Conservation (phyloP, 2,888 invertebrate genomes). For the Drosophila anomalata region DNA sequence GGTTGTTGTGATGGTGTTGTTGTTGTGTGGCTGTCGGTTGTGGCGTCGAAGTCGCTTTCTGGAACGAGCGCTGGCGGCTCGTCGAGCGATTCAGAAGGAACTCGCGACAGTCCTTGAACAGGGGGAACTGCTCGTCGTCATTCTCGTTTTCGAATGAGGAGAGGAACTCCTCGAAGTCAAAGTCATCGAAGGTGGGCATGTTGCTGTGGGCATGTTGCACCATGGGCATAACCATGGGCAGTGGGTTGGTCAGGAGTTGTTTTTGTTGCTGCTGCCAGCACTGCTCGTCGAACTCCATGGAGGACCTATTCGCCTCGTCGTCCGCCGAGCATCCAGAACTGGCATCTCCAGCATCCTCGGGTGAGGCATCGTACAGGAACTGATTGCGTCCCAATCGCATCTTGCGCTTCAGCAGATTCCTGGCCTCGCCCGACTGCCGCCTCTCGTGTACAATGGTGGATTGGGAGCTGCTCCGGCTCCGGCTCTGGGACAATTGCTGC, state of each 20-base stretch:
- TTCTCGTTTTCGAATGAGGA: slow-evolving; percentile 87
- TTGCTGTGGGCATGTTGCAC: slow-evolving; percentile 36
- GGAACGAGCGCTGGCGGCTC: slow-evolving; percentile 79
- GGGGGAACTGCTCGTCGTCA: slow-evolving; percentile 85
- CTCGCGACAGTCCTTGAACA: slow-evolving; percentile 84
- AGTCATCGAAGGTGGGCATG: slow-evolving; percentile 86
- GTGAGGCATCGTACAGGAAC: slow-evolving; percentile 83
- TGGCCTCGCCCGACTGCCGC: slow-evolving; percentile 75
- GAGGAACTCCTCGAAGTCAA: slow-evolving; percentile 88
- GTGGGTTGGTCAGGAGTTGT: slow-evolving; percentile 80
- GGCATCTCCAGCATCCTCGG: slow-evolving; percentile 72
- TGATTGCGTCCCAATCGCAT: slow-evolving; percentile 84
- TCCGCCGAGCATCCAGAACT: slow-evolving; percentile 75
- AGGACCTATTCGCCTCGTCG: slow-evolving; percentile 80
- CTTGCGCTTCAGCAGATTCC: slow-evolving; percentile 82
- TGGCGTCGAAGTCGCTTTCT: slow-evolving; percentile 71
- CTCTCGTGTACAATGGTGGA: slow-evolving; percentile 68
- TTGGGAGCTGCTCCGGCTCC: slow-evolving; percentile 63
- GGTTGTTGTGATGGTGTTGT: slow-evolving; percentile 30
- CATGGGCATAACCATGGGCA: slow-evolving; percentile 40
- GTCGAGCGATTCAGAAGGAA: slow-evolving; percentile 82
- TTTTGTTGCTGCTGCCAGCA: slow-evolving; percentile 68
- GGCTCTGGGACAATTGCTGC: slow-evolving; percentile 53
- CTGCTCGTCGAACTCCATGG: slow-evolving; percentile 74
- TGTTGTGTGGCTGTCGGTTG: slow-evolving; percentile 45